These are phyloP conservation scores for Numenius arquata DNA, from an alignment of 2,113 vertebrate genomes.

Conservation along the genomic window DNA sequence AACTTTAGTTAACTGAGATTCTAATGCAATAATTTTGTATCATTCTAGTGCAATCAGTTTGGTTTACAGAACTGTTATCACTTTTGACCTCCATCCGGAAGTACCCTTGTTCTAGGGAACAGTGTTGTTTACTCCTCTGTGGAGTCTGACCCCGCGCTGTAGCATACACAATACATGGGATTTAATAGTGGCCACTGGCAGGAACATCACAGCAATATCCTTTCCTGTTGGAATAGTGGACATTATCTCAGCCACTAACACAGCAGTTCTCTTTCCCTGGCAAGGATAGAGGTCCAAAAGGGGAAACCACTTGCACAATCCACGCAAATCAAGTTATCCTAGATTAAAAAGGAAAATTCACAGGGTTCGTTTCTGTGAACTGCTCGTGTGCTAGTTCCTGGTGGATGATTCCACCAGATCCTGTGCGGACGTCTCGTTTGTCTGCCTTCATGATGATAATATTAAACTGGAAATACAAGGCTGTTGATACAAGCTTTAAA, in stretches of 20 bases:
- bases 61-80: neutral
- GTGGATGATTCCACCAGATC: neutral
- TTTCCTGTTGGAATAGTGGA: neutral
- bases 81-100: neutral
- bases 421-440: neutral
- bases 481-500: slow-evolving; percentile 4
- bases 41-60: neutral
- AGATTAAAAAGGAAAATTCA: neutral
- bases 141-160: neutral
- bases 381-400: neutral
- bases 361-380: neutral
- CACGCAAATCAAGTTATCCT: neutral
- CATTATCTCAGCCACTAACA: neutral
- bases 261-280: neutral
- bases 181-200: neutral
- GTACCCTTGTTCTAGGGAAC: neutral
- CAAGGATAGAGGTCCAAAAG: neutral
- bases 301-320: neutral
- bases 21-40: slow-evolving; percentile 8
- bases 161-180: neutral
- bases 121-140: neutral
- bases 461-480: slow-evolving; percentile 54
- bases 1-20: slow-evolving; percentile 13
- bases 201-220: neutral
- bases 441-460: neutral